phyloP scores from a whole-genome alignment of 2,113 vertebrate species.

The Odocoileus hemionus region DNA sequence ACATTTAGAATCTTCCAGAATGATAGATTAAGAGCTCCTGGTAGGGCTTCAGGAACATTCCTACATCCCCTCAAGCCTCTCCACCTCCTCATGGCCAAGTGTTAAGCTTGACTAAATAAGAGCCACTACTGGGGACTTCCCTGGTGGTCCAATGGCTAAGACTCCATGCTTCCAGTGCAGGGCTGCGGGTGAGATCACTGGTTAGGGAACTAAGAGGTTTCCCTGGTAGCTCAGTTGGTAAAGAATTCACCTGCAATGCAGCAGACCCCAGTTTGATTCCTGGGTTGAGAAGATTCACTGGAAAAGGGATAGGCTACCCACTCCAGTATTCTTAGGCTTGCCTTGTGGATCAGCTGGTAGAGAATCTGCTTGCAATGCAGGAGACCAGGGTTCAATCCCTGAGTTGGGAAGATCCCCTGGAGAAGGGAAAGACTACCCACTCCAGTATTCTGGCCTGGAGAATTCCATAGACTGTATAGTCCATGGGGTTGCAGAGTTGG shows the following conservation, averaged over 20 bases:
- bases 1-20: neutral
- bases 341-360: neutral
- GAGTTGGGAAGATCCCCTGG: neutral
- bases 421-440: neutral
- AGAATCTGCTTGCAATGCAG: neutral
- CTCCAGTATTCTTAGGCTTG: neutral
- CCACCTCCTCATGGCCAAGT: neutral
- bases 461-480: neutral
- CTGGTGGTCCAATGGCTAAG: neutral
- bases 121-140: neutral
- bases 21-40: neutral
- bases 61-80: neutral
- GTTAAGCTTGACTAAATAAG: neutral
- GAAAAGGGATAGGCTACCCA: neutral
- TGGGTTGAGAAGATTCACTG: neutral
- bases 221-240: neutral
- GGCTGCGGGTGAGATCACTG: fast-evolving
- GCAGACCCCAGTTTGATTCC: neutral
- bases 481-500: neutral
- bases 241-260: neutral
- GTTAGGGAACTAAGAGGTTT: neutral
- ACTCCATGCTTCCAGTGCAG: neutral
- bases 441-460: neutral
- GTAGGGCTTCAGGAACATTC: neutral
- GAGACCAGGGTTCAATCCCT: neutral